phyloP scores from a whole-genome alignment of 2,888 invertebrate species.

The Temnothorax rugatulus region DNA sequence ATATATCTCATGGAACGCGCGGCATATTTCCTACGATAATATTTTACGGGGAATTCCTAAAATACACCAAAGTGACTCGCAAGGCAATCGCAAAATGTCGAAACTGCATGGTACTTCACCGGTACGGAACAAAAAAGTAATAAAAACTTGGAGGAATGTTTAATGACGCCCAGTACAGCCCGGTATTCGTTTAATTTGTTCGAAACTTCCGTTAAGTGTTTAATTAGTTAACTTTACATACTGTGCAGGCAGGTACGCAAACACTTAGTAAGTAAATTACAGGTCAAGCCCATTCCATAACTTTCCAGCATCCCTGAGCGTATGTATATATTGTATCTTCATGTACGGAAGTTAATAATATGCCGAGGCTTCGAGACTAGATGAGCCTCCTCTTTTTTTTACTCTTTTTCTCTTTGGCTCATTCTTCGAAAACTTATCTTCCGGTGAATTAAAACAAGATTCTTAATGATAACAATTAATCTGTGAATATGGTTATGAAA shows the following conservation, averaged over 20 bases:
- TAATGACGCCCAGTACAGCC: conserved; percentile 74
- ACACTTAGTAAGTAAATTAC: conserved; percentile 84
- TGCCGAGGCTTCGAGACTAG: conserved; percentile 58
- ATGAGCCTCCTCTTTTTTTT: conserved; percentile 48
- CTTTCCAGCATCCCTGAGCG: conserved; percentile 75
- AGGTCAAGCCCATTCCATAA: conserved; percentile 81
- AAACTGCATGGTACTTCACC: conserved; percentile 11
- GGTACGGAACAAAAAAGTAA: conserved; percentile 63
- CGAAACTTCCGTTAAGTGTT: conserved; percentile 81
- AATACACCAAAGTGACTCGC: conserved; percentile 35
- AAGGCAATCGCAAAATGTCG: conserved; percentile 10
- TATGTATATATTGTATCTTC: conserved; percentile 73
- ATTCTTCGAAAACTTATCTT: conserved; percentile 16
- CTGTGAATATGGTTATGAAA: background rate
- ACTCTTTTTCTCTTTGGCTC: background rate
- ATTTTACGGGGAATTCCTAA: conserved; percentile 54
- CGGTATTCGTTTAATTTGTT: conserved; percentile 81
- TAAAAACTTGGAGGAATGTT: conserved; percentile 77
- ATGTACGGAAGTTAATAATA: conserved; percentile 75
- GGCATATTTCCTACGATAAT: conserved; percentile 57
- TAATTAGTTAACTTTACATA: conserved; percentile 83
- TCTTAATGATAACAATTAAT: background rate
- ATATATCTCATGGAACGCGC: conserved; percentile 5
- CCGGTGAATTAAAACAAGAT: background rate
- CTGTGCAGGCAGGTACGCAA: conserved; percentile 78